Conservation (phyloP, 2,797 vertebrate genomes). For the Sebastes reedi region DNA sequence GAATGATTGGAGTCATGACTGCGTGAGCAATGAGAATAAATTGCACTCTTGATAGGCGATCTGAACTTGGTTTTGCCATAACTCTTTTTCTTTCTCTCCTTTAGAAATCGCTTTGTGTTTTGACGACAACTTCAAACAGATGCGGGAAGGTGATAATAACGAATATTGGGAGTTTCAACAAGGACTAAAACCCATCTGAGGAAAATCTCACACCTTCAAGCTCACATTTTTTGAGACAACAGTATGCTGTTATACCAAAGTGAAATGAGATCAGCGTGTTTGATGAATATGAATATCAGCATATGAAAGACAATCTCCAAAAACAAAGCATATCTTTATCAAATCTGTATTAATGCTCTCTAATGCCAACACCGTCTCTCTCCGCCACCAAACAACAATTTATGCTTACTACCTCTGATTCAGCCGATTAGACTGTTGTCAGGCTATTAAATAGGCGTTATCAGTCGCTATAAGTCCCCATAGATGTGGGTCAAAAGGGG, state of each 20-base stretch:
- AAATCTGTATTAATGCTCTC: neutral
- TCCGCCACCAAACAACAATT: neutral
- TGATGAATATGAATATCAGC: neutral
- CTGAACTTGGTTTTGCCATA: constrained; percentile 1
- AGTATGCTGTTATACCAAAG: neutral
- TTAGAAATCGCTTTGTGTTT: constrained; percentile 15
- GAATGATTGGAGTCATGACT: constrained; percentile 40
- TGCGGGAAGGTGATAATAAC: neutral
- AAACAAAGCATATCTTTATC: neutral
- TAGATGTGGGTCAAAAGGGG: no score
- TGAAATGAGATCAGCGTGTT: neutral
- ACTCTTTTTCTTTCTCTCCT: neutral
- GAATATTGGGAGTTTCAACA: neutral
- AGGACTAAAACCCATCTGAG: neutral
- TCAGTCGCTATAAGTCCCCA: no score
- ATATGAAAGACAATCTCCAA: neutral
- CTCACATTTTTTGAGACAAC: neutral
- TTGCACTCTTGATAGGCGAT: constrained; percentile 20
- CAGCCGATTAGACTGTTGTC: no score
- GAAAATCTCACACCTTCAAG: neutral
- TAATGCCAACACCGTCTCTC: neutral
- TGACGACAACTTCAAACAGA: neutral
- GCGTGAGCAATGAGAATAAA: constrained; percentile 16
- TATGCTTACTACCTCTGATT: no score
- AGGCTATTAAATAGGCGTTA: no score